These are phyloP conservation scores for Lycia hirtaria DNA, from an alignment of 2,888 invertebrate genomes.

Conservation along the genomic window DNA sequence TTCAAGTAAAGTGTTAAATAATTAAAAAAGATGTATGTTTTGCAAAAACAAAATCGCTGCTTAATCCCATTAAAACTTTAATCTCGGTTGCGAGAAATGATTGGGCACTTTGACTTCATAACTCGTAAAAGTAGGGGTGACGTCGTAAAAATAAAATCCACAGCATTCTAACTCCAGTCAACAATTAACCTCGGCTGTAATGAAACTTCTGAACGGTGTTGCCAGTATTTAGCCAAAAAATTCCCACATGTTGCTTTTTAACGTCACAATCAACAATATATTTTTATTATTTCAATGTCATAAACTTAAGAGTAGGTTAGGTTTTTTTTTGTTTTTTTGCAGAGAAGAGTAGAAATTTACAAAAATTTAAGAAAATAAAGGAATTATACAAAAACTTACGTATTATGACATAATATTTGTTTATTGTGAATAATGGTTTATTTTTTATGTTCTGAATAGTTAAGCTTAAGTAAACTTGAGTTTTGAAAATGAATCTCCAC, in stretches of 20 bases:
- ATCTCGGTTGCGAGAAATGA: slow-evolving; percentile 57
- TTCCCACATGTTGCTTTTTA: neutral
- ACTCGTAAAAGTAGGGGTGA: slow-evolving; percentile 66
- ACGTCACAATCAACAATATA: too few relatives aligned
- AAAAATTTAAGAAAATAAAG: too few relatives aligned
- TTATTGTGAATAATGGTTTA: too few relatives aligned
- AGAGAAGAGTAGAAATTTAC: too few relatives aligned
- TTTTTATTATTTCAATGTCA: too few relatives aligned
- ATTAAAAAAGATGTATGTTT: neutral
- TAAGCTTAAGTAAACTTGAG: neutral
- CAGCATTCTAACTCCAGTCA: slow-evolving; percentile 68
- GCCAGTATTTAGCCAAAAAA: neutral
- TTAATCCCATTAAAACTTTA: slow-evolving; percentile 34
- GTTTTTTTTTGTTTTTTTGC: too few relatives aligned
- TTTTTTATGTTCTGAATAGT: too few relatives aligned
- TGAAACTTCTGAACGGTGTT: slow-evolving; percentile 62
- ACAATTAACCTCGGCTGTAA: slow-evolving; percentile 80
- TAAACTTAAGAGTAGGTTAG: too few relatives aligned
- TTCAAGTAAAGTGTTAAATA: too few relatives aligned
- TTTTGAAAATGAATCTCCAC: neutral
- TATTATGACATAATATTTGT: too few relatives aligned
- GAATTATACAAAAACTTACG: too few relatives aligned
- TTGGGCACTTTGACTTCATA: slow-evolving; percentile 61
- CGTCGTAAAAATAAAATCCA: slow-evolving; percentile 74
- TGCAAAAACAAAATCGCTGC: slow-evolving; percentile 3